Conservation (phyloP, 1,140 invertebrate species). For the Pachypeltis micranthus region DNA sequence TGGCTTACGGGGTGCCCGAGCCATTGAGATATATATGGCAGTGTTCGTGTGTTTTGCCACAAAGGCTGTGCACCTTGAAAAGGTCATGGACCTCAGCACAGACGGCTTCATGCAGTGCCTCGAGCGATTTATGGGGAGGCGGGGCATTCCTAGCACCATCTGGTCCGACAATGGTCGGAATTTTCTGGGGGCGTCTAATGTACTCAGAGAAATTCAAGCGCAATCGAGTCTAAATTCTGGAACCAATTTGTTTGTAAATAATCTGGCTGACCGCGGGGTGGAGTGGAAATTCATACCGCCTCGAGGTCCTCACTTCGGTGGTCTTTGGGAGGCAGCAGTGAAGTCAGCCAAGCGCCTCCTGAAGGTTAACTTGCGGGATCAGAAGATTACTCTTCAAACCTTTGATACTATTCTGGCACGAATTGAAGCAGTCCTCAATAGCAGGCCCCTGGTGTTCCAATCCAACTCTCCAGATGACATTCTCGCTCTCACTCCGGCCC, state of each 20-base stretch:
- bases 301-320: conserved; percentile 29
- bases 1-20: too few species aligned
- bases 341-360: background rate
- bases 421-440: background rate
- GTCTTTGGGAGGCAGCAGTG: conserved; percentile 21
- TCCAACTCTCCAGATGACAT: conserved; percentile 15
- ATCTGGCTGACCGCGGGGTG: too few species aligned
- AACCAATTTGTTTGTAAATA: too few species aligned
- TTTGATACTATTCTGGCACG: background rate
- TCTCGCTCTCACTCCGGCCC: too few species aligned
- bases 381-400: background rate
- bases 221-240: too few species aligned
- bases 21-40: background rate
- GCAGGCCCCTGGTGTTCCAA: background rate
- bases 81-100: conserved; percentile 23
- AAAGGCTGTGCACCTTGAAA: conserved; percentile 29
- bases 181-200: conserved; percentile 30
- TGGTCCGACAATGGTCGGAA: conserved; percentile 32
- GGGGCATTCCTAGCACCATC: conserved; percentile 27
- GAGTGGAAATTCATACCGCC: too few species aligned
- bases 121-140: conserved; percentile 29
- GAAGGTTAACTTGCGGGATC: background rate
- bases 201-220: too few species aligned
- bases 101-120: conserved; percentile 26
- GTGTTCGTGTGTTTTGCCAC: conserved; percentile 11